phyloP scores from a whole-genome alignment of 2,888 invertebrate species.

The Drosophila helvetica region DNA sequence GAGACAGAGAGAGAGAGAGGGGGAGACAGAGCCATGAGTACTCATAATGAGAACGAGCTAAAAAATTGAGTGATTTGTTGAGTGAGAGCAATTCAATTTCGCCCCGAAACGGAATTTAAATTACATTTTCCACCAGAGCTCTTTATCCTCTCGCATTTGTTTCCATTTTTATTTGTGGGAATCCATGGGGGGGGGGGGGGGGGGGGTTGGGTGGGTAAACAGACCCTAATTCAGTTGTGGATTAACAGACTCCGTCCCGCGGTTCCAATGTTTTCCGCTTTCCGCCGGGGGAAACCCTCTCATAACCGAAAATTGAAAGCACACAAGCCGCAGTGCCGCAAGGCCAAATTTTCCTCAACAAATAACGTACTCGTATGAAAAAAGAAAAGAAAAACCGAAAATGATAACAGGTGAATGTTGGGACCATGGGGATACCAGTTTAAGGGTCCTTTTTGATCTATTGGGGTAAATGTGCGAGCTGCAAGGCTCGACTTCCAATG shows the following conservation, averaged over 20 bases:
- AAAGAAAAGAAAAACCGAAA: conserved; percentile 8
- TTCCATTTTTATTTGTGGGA: conserved; percentile 9
- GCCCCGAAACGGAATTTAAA: conserved; percentile 23
- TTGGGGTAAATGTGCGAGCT: too few relatives aligned
- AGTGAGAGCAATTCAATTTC: conserved; percentile 25
- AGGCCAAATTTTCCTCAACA: conserved; percentile 21
- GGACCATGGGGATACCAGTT: neutral
- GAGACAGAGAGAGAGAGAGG: conserved; percentile 14
- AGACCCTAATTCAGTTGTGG: conserved; percentile 2
- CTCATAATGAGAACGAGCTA: conserved; percentile 27
- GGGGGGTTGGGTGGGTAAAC: neutral
- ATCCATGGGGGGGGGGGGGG: too few relatives aligned
- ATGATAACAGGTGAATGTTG: neutral
- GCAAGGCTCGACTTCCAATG: too few relatives aligned
- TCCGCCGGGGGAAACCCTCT: neutral
- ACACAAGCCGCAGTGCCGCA: conserved; percentile 50
- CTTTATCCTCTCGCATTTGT: conserved; percentile 12
- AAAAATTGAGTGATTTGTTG: conserved; percentile 31
- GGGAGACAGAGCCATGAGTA: conserved; percentile 24
- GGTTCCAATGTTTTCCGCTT: neutral
- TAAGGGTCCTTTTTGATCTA: too few relatives aligned
- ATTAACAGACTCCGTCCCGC: conserved; percentile 17
- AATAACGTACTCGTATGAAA: conserved; percentile 5
- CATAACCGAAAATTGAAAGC: conserved; percentile 60
- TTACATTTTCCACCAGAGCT: conserved; percentile 30